Base-by-base conservation (phyloP, 92 coral and sea anemone species). In the Zoanthus sociatus region DNA sequence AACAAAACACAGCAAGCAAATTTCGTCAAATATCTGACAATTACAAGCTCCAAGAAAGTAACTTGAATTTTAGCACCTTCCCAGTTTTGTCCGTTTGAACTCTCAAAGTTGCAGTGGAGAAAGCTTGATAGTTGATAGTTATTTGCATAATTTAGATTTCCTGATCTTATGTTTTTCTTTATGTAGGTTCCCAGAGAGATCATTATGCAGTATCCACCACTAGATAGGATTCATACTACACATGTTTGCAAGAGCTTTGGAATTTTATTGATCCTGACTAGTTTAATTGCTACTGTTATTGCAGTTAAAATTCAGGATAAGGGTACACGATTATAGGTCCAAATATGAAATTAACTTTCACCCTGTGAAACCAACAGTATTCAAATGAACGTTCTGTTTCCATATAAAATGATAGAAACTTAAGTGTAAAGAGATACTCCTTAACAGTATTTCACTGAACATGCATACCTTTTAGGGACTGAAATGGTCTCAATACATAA, bases 221-320 rank as follows among this genome's bases (percentile, higher is more conserved):
- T 11, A 74, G 46, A 21, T 74, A 47, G 78, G 78, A 74, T 26
- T 74, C 60, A 60, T 74, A 74, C 60, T 46, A 45, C 46, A 74
- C 60, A 74, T 79, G 88, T 87, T 37, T 78, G 86, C 79, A 76
- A 87, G 84, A 67, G 42, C 79, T 46, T 45, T 87, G 31, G 51
- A 87, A 47, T 54, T 87, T 60, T 55, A 69, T 66, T 60, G 73
- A 13, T 76, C 81, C 81, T 76, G 33, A 76, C 42, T 47, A 26
- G 58, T 71, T 78, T 78, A 58, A 56, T 13, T 56, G 64, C 64
- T 56, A 3, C 64, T 56, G 64, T 56, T 56, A 17, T 56, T 56
- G 64, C 18, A 56, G 64, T 18, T 56, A 17, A 56, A 56, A 56
- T 56, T 56, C 64, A 56, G 18, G 64, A 56, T 56, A 3, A 17